phyloP scores from a whole-genome alignment of 2,888 invertebrate species.

The Cantharis rustica region DNA sequence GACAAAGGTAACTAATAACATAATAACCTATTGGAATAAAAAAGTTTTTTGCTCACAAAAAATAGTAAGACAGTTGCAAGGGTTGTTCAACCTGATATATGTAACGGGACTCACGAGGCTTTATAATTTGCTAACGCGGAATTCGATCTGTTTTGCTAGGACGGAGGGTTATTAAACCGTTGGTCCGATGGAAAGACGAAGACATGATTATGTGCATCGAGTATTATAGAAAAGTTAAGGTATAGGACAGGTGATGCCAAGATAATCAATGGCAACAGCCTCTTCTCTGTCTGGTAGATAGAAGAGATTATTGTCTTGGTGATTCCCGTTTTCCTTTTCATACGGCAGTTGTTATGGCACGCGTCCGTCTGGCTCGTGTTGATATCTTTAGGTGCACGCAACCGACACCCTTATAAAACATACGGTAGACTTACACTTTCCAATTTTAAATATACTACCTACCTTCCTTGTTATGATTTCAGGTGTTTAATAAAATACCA shows the following conservation, averaged over 20 bases:
- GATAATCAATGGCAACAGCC: constrained; percentile 32
- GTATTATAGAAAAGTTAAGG: constrained; percentile 17
- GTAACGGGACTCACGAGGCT: constrained; percentile 45
- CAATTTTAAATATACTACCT: not conserved
- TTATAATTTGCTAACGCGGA: constrained; percentile 47
- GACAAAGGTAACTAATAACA: constrained; percentile 37
- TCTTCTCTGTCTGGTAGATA: constrained; percentile 32
- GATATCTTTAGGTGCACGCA: constrained; percentile 37
- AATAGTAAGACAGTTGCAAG: constrained; percentile 38
- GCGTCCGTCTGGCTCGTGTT: constrained; percentile 45
- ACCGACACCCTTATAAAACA: constrained; percentile 32
- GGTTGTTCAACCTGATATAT: constrained; percentile 51
- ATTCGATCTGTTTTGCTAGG: constrained; percentile 42
- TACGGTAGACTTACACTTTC: constrained; percentile 13
- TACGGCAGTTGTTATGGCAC: constrained; percentile 48
- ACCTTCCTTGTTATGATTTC: not conserved
- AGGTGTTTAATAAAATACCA: not conserved
- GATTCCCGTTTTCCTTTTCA: constrained; percentile 47
- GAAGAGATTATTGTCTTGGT: constrained; percentile 35
- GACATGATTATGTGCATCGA: constrained; percentile 17
- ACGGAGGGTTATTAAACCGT: constrained; percentile 38
- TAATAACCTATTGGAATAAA: constrained; percentile 45
- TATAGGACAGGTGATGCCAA: constrained; percentile 42
- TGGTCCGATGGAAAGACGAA: constrained; percentile 21
- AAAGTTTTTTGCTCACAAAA: constrained; percentile 27